phyloP scores from a whole-genome alignment of 1,140 invertebrate species.

The Brachionus rotundiformis region DNA sequence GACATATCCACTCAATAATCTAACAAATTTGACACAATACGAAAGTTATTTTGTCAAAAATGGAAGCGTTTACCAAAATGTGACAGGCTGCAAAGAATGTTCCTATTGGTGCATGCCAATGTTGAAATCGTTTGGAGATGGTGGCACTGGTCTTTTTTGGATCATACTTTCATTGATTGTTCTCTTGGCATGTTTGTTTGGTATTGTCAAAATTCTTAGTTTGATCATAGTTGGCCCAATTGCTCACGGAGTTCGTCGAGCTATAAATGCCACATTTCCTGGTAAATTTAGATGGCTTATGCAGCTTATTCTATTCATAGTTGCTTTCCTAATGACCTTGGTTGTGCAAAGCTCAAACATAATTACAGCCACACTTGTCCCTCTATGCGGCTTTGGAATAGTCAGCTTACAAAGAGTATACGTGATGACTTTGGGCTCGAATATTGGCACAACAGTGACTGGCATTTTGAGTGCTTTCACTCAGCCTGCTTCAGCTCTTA shows the following conservation, averaged over 20 bases:
- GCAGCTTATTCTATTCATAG: slow-evolving; percentile 65
- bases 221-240: slow-evolving; percentile 62
- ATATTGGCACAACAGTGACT: slow-evolving; percentile 71
- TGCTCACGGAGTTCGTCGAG: slow-evolving; percentile 65
- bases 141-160: slow-evolving; percentile 23
- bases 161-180: slow-evolving; percentile 14
- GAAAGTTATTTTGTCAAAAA: background rate
- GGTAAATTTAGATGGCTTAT: slow-evolving; percentile 64
- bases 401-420: slow-evolving; percentile 69
- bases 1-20: background rate
- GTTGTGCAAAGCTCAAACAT: slow-evolving; percentile 70
- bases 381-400: slow-evolving; percentile 70
- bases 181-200: slow-evolving; percentile 5
- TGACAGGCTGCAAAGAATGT: background rate
- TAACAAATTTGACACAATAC: slow-evolving; percentile 7
- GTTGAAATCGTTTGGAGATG: slow-evolving; percentile 30
- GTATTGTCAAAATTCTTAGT: slow-evolving; percentile 23
- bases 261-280: slow-evolving; percentile 68
- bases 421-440: slow-evolving; percentile 70
- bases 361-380: slow-evolving; percentile 71
- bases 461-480: slow-evolving; percentile 67
- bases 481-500: slow-evolving; percentile 58
- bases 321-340: slow-evolving; percentile 69
- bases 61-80: background rate
- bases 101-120: slow-evolving; percentile 25